phyloP scores from a whole-genome alignment of 2,888 invertebrate genomes.

The Epinotia nisella region DNA sequence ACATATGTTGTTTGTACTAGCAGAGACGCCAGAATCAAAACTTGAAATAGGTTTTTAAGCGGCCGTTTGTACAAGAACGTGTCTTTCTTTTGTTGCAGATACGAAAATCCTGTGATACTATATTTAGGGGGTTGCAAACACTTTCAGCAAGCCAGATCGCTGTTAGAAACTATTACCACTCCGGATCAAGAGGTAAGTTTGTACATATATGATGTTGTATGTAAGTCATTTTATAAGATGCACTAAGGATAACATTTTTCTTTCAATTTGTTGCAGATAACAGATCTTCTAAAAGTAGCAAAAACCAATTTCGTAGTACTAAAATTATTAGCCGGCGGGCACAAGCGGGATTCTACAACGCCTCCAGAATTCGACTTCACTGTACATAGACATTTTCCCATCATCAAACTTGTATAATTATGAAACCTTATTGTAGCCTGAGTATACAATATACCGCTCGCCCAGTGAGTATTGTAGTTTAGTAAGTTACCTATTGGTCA shows the following conservation, averaged over 20 bases:
- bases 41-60: no score
- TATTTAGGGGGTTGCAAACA: conserved; percentile 95
- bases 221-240: no score
- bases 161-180: conserved; percentile 92
- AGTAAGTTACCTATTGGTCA: conserved; percentile 2
- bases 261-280: conserved; percentile 83
- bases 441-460: not conserved
- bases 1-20: no score
- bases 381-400: conserved; percentile 94
- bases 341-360: conserved; percentile 92
- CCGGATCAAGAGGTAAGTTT: conserved; percentile 90
- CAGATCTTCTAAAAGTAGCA: conserved; percentile 93
- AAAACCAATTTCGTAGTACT: conserved; percentile 98
- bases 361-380: conserved; percentile 97
- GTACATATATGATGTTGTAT: not conserved
- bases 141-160: conserved; percentile 95
- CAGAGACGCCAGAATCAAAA: no score
- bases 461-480: not conserved
- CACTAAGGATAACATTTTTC: not conserved
- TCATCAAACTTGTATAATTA: conserved; percentile 88
- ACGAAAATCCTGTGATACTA: conserved; percentile 85
- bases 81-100: conserved; percentile 58
- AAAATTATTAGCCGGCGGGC: conserved; percentile 96
- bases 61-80: no score
- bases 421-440: conserved; percentile 1